phyloP scores from a whole-genome alignment of 1,140 invertebrate genomes.

The Dryas iulia region DNA sequence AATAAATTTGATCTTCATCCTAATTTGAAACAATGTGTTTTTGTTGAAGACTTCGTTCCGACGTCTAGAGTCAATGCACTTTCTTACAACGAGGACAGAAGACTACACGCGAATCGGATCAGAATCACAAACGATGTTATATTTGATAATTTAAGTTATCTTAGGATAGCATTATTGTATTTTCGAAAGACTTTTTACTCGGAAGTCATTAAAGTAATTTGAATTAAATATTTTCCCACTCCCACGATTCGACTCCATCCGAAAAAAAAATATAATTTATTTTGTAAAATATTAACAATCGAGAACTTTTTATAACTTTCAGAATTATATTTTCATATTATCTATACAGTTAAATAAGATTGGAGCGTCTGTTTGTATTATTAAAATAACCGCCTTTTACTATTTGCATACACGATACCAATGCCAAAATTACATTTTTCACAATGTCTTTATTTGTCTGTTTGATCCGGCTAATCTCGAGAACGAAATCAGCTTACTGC shows the following conservation, averaged over 20 bases:
- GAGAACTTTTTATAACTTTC: neutral
- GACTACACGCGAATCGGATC: slow-evolving; percentile 29
- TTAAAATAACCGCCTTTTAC: too few relatives aligned
- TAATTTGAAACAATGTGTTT: slow-evolving; percentile 15
- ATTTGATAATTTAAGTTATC: neutral
- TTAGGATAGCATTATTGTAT: neutral
- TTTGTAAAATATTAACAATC: neutral
- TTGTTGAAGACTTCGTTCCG: slow-evolving; percentile 15
- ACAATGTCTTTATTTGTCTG: too few relatives aligned
- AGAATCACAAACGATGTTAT: slow-evolving; percentile 13
- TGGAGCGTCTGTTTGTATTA: too few relatives aligned
- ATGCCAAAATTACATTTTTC: too few relatives aligned
- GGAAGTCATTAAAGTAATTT: neutral
- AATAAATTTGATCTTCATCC: neutral
- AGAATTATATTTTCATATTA: neutral
- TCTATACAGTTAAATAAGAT: too few relatives aligned
- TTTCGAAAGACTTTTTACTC: neutral
- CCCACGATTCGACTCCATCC: neutral
- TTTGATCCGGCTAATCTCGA: too few relatives aligned
- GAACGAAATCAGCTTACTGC: too few relatives aligned
- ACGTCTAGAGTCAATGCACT: slow-evolving; percentile 34
- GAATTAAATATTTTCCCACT: neutral
- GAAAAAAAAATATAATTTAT: neutral
- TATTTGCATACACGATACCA: too few relatives aligned
- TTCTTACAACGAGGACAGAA: slow-evolving; percentile 33